Percentiles rank a stretch among this genome's conserved stretches.
Evolutionary conservation across 2,888 invertebrate genomes (phyloP).

Genomic region (Stenodema calcarata): DNA sequence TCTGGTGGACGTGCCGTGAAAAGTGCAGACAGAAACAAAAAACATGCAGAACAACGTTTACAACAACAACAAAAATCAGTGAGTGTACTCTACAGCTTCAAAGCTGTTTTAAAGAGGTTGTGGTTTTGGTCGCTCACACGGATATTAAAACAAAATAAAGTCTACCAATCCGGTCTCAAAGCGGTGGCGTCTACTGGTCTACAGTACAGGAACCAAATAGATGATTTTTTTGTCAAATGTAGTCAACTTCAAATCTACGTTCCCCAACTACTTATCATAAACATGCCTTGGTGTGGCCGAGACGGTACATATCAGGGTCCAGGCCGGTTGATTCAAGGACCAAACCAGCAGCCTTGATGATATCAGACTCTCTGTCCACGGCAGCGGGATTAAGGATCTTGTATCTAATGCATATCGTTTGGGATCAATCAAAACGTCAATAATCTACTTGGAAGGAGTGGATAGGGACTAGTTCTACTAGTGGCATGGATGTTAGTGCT

Average conservation of each 20-base stretch:
- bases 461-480: not conserved
- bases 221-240: not conserved
- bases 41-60: constrained; percentile 28
- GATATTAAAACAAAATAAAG: constrained; percentile 50
- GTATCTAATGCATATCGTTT: constrained; percentile 72
- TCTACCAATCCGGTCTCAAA: constrained; percentile 30
- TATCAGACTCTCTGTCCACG: constrained; percentile 69
- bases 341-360: constrained; percentile 80
- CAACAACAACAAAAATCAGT: constrained; percentile 46
- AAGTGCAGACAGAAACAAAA: constrained; percentile 13
- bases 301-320: constrained; percentile 90
- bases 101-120: constrained; percentile 47
- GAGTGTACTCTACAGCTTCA: constrained; percentile 42
- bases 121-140: constrained; percentile 53
- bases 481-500: not conserved
- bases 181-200: constrained; percentile 38
- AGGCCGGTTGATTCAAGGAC: constrained; percentile 85
- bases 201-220: constrained; percentile 26
- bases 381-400: constrained; percentile 96
- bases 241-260: not conserved
- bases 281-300: constrained; percentile 99
- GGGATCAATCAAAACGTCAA: constrained; percentile 19
- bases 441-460: not conserved
- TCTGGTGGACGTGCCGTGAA: constrained; percentile 67
- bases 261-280: constrained; percentile 52